A percentile compares a stretch with the other conserved stretches of the same genome.
Conservation (phyloP, 2,113 vertebrate genomes). For the Brienomyrus brachyistius region DNA sequence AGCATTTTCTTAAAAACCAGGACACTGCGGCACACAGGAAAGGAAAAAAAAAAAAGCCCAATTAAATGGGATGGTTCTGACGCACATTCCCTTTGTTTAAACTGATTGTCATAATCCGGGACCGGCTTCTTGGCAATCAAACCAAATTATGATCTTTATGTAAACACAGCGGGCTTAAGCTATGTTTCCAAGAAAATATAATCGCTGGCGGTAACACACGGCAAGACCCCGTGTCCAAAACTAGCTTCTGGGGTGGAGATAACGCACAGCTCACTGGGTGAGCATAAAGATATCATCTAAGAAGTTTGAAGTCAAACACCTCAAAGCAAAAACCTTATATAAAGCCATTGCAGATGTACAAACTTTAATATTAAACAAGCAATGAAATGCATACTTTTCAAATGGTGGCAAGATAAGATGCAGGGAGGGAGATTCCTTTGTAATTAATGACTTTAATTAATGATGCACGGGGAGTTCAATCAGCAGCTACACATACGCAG, state of each 20-base stretch:
- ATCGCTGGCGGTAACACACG: not conserved
- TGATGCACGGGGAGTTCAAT: not conserved
- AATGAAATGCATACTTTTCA: not conserved
- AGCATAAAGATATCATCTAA: not conserved
- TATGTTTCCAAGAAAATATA: not conserved
- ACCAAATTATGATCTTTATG: not conserved
- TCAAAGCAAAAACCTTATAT: not conserved
- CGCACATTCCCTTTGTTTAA: not conserved
- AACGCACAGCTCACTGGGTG: not conserved
- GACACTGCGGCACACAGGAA: not conserved
- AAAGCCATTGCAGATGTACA: not conserved
- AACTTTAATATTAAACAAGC: not conserved
- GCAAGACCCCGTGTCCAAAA: not conserved
- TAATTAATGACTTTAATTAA: slow-evolving; percentile 6
- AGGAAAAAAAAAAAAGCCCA: not conserved
- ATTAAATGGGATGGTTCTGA: not conserved
- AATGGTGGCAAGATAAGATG: not conserved
- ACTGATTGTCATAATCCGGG: not conserved
- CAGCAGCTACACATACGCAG: not conserved
- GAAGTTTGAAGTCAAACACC: not conserved
- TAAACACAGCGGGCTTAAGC: not conserved
- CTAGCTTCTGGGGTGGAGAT: not conserved
- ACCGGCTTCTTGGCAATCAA: not conserved
- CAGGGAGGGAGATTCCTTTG: not conserved
- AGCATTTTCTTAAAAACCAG: not conserved